Percentiles rank a stretch among this genome's conserved stretches.
Conservation (phyloP, 2,113 vertebrate genomes). For the Oncorhynchus mykiss region DNA sequence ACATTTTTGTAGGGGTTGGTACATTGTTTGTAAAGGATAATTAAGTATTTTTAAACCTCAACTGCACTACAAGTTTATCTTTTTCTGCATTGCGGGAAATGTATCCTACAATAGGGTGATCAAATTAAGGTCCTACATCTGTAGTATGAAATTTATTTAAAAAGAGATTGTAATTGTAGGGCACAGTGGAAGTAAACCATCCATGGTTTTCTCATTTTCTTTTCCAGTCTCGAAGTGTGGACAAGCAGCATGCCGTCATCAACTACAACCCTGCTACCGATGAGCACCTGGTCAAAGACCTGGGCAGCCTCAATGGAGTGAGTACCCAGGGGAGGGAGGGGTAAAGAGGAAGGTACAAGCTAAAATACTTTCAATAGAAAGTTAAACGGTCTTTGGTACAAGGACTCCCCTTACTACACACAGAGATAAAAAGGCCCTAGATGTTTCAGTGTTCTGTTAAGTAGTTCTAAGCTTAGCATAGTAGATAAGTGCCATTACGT, state of each 20-base stretch:
- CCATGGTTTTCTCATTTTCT: background rate
- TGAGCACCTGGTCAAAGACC: constrained; percentile 94
- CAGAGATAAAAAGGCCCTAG: background rate
- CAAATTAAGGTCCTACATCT: no score
- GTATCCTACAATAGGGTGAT: no score
- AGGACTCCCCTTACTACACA: background rate
- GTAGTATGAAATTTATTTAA: background rate
- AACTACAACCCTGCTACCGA: constrained; percentile 91
- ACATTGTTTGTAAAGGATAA: no score
- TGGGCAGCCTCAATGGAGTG: constrained; percentile 96
- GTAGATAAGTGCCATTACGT: background rate
- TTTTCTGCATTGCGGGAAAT: no score
- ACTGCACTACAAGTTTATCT: no score
- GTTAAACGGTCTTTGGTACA: background rate
- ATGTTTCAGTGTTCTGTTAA: background rate
- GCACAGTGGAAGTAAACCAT: background rate
- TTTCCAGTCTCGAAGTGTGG: constrained; percentile 92
- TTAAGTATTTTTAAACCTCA: no score
- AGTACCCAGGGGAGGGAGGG: constrained; percentile 47
- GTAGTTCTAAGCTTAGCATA: background rate
- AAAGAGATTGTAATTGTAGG: background rate
- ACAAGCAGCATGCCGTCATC: constrained; percentile 97
- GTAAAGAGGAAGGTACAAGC: background rate
- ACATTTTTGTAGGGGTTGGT: no score
- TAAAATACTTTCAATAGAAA: background rate